These are phyloP conservation scores for Phyllotreta cruciferae DNA, from an alignment of 2,888 invertebrate species.

Conservation along the genomic window DNA sequence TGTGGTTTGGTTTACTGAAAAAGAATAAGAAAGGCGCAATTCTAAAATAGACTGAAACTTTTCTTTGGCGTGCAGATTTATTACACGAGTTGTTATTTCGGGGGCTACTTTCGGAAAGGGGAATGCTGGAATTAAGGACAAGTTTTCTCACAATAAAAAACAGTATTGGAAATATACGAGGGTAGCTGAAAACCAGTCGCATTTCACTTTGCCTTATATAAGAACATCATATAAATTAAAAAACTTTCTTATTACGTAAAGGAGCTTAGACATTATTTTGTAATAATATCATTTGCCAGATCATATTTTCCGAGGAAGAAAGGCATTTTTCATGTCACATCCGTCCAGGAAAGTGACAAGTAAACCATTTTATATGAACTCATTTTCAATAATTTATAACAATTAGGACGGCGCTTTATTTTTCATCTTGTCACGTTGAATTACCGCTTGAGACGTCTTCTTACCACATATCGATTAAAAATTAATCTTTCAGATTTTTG, in stretches of 20 bases:
- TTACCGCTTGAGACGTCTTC: constrained; percentile 3
- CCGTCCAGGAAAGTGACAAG: constrained; percentile 3
- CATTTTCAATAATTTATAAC: constrained; percentile 16
- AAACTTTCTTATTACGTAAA: too few species aligned
- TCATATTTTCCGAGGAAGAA: background rate
- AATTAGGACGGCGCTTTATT: constrained; percentile 11
- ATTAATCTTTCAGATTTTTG: constrained; percentile 19
- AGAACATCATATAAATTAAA: too few species aligned
- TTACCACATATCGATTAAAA: constrained; percentile 18
- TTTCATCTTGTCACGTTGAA: constrained; percentile 18
- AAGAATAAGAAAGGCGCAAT: constrained; percentile 20
- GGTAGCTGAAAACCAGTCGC: too few species aligned
- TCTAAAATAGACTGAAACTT: constrained; percentile 9
- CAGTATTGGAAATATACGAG: too few species aligned
- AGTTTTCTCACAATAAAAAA: background rate
- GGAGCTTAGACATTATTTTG: background rate
- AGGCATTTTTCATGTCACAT: constrained; percentile 7
- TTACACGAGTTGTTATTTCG: constrained; percentile 13
- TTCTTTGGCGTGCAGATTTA: constrained; percentile 7
- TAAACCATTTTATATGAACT: constrained; percentile 14
- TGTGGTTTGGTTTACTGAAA: constrained; percentile 19
- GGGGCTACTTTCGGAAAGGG: background rate
- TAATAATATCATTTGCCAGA: background rate
- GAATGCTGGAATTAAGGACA: constrained; percentile 5
- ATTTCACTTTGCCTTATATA: too few species aligned